Evolutionary conservation across 2,888 invertebrate genomes (phyloP), one percentile per base, ranked within the genome.

Genomic region (Digitonthophagus gazella): DNA sequence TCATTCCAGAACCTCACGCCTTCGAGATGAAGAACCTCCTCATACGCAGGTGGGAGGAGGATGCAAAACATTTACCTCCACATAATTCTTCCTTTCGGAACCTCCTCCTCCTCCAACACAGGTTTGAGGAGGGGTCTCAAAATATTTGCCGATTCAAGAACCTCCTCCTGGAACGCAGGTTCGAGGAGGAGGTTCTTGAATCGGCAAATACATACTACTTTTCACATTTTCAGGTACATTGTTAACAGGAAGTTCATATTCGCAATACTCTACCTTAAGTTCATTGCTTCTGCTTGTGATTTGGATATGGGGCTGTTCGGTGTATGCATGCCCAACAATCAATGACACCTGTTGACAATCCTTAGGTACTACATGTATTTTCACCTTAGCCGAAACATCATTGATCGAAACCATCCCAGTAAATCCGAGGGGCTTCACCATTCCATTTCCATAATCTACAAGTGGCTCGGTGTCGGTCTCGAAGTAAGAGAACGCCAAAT

Each of bases 261-360:
- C 64, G 54, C 65, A 66, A 15, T 55, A 44, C 44, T 71, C 14
- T 3, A 74, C 70, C 19, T 61, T 66, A 14, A 75, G 58, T n/a
- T 66, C 66, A 5, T 71, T 71, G 11, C 6, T 56, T 14, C 28
- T 72, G 66, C 72, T 74, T 0, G 73, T 58, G 2, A 76, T 72
- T 14, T 69, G 28, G 2, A 75, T 68, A 16, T 72, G 71, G 2
- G 6, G 68, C 56, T 58, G 75, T 54, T 75, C 75, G 3, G 74
- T 75, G 61, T 70, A 77, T 15, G 74, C 73, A 68, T 76, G 75
- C 4, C 75, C 75, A 16, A 76, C 70, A 58, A 76, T 56, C 5
- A 77, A 64, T 0, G 74, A 68, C 14, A 75, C 72, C 20, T 67
- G 65, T 69, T 75, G 75, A 5, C 67, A 68, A 5, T 72, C 68